Base-by-base conservation (phyloP, 2,113 vertebrate genomes). In the Hirundichthys speculiger region DNA sequence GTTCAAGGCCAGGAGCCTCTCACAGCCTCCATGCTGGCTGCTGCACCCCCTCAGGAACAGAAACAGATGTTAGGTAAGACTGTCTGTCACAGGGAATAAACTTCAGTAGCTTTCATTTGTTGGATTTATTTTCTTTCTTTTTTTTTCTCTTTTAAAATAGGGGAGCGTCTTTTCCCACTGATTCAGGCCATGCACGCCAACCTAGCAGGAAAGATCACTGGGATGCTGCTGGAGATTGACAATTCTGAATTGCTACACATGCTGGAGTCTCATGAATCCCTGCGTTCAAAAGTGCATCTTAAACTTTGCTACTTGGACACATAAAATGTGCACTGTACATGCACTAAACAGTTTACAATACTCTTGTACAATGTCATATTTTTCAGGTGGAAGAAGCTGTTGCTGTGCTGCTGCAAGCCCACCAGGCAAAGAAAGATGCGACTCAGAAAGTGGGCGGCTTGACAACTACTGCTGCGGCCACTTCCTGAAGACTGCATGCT, bases 371-470 rank as follows among this genome's bases (percentile, higher is more conserved):
- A n/a, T n/a, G 34, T 7, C 1, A 0, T 0, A 71, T 58, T 45
- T 10, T 52, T 0, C 43, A 98, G 98, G 98, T 99, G 78, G 98
- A 98, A 84, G 97, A 99, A 89, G 98, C 97, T 0, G 98, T 99
- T 7, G 98, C 98, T 0, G 96, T 99, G 79, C 90, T n/a, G n/a
- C n/a, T 99, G 11, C 98, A 99, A 87, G 97, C 98, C 85, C 98
- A 99, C 84, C 98, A 98, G 75, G 98, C 98, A 62, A 99, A 99
- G 93, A 99, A 99, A 75, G 98, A 99, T 77, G 97, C 96, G 77
- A 96, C 96, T 57, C 98, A 98, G 81, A 99, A 98, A 90, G 96
- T 96, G 79, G 94, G 94, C 40, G 87, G 93, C 73, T 93, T 96
- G 87, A 85, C 94, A 82, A 88, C 95, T 79, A 90, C 95, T 79